These are phyloP conservation scores for Coturnix japonica DNA, from an alignment of 2,113 vertebrate genomes.

Conservation along the genomic window DNA sequence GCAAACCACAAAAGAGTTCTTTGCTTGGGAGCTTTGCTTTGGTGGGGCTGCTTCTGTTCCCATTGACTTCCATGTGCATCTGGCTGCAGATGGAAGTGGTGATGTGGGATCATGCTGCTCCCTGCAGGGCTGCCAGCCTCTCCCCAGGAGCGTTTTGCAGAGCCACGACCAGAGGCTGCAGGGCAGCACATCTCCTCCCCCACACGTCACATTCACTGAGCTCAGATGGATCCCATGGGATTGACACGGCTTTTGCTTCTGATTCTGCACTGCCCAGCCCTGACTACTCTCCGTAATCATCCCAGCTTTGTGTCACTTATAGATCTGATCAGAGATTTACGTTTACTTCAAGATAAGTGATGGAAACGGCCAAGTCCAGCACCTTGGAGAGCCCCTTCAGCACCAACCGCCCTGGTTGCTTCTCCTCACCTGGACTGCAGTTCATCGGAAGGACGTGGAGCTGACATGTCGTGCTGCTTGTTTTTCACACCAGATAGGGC, in stretches of 20 bases:
- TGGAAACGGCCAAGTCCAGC: background rate
- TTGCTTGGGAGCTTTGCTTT: background rate
- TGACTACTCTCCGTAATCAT: background rate
- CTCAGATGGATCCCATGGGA: background rate
- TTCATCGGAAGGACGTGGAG: background rate
- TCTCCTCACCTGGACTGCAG: background rate
- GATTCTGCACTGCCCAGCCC: background rate
- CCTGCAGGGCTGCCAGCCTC: background rate
- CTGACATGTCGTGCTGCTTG: background rate
- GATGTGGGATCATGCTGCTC: background rate
- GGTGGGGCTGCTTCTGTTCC: background rate
- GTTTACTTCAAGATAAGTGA: background rate
- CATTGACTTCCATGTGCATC: background rate
- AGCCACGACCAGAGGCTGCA: rapidly evolving
- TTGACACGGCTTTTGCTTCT: background rate
- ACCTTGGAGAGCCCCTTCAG: rapidly evolving
- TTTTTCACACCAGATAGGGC: background rate
- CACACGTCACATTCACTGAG: background rate
- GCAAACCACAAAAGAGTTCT: background rate
- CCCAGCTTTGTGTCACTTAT: background rate
- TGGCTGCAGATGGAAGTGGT: background rate
- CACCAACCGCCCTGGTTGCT: background rate
- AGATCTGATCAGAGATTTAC: background rate
- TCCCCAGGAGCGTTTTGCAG: rapidly evolving
- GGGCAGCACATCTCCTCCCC: background rate